A percentile compares a stretch with the other conserved stretches of the same genome.
phyloP scores from a whole-genome alignment of 2,113 vertebrate species.

The Chinchilla lanigera region DNA sequence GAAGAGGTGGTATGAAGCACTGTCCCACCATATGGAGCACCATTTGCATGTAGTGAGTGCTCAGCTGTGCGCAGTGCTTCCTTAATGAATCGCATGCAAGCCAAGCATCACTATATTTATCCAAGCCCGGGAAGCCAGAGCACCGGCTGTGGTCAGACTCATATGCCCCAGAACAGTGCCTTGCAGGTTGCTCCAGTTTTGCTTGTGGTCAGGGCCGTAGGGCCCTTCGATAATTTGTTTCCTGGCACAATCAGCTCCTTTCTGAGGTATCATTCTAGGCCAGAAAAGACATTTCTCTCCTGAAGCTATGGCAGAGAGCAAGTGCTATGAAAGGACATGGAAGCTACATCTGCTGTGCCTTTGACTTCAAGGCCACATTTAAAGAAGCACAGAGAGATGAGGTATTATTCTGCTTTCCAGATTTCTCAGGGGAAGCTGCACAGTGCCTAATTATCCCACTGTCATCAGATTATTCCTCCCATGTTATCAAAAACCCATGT shows the following conservation, averaged over 20 bases:
- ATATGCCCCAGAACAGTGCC: not conserved
- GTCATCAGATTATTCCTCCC: not conserved
- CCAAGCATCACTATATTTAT: not conserved
- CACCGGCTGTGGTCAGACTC: not conserved
- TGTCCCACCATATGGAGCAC: slow-evolving; percentile 29
- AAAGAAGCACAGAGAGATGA: not conserved
- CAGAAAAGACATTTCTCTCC: slow-evolving; percentile 24
- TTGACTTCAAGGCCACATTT: slow-evolving; percentile 42
- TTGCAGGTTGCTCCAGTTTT: slow-evolving; percentile 22
- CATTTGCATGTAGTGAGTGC: slow-evolving; percentile 24
- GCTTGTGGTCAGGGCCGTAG: slow-evolving; percentile 47
- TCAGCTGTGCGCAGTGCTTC: slow-evolving; percentile 66
- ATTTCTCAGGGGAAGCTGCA: not conserved
- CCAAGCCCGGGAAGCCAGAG: slow-evolving; percentile 23
- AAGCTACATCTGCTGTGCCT: not conserved
- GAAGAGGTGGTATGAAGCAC: not conserved
- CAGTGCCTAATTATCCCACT: not conserved
- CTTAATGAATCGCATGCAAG: slow-evolving; percentile 59
- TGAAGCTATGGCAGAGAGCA: not conserved
- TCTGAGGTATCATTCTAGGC: slow-evolving; percentile 54
- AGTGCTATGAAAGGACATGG: not conserved
- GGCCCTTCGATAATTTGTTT: slow-evolving; percentile 29
- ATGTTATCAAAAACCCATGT: not conserved
- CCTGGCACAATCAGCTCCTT: slow-evolving; percentile 38
- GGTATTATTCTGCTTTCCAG: not conserved